Evolutionary conservation across 2,888 invertebrate species (phyloP), one percentile per base, ranked within the genome.

Genomic region (Drosophila mulleri): DNA sequence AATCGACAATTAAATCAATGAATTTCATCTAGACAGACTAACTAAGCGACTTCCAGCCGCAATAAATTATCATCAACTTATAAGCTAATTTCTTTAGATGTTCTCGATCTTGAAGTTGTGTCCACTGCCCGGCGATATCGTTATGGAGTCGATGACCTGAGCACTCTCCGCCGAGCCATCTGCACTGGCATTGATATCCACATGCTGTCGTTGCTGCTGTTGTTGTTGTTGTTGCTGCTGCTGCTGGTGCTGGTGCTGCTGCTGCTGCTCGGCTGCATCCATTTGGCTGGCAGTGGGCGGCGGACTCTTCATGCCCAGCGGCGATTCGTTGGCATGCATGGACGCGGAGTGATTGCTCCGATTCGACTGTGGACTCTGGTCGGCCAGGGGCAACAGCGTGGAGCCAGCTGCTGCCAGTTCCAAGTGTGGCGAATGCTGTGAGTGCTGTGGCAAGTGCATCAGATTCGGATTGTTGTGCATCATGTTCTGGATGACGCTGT

Each of bases 101-200:
- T 92, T 91, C 80, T 93, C 93, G 71, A 93, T 93, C 88, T 93
- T 93, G 65, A 93, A 93, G 73, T 88, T 91, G 68, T 92, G 91
- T 45, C 90, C 89, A 67, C 85, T 88, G 52, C 87, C 88, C 14
- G 92, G 92, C 16, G 92, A 92, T 84, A 93, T 92, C 60, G 92
- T 92, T 61, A 93, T 91, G 20, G 92, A 92, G 75, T 91, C 91
- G 48, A 92, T 92, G 26, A 92, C 91, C 72, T 91, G 92, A 23
- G 91, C 56, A 37, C 73, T 81, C 26, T 79, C 78, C 29, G 80
- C 67, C 35, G 72, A 72, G 44, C 72, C 82, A 23, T 82, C 69
- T 8, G 80, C 84, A 37, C 44, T 71, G 3, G 83, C 70, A 58
- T 78, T 81, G 48, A 88, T 70, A 45, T 83, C 81, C 54, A 69